Conservation (phyloP, 1,140 invertebrate species). For the Cotesia glomerata region DNA sequence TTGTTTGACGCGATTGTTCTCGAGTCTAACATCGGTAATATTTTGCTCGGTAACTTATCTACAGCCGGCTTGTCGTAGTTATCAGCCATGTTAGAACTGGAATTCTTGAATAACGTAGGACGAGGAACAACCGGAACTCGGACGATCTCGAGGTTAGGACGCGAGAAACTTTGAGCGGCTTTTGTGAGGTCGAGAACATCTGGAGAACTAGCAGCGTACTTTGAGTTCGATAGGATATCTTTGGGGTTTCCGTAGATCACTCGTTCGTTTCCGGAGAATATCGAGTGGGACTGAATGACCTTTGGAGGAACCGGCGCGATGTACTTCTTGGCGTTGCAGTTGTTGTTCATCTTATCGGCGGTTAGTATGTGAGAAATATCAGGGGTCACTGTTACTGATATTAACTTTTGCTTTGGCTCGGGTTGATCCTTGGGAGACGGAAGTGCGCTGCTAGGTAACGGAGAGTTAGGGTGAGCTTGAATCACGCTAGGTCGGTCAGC, state of each 20-base stretch:
- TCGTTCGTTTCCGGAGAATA: slow-evolving; percentile 69
- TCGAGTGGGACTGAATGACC: slow-evolving; percentile 70
- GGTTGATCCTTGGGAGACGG: slow-evolving; percentile 46
- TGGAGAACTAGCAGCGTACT: slow-evolving; percentile 36
- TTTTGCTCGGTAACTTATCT: slow-evolving; percentile 36
- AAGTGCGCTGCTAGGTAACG: slow-evolving; percentile 40
- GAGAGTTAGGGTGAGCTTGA: slow-evolving; percentile 26
- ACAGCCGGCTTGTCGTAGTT: background rate
- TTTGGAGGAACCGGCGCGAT: slow-evolving; percentile 60
- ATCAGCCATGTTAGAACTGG: slow-evolving; percentile 23
- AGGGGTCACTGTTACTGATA: slow-evolving; percentile 65
- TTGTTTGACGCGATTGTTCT: slow-evolving; percentile 59
- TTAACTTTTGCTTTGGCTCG: slow-evolving; percentile 48
- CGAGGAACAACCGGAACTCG: slow-evolving; percentile 58
- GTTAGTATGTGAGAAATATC: slow-evolving; percentile 64
- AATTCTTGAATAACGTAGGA: slow-evolving; percentile 40
- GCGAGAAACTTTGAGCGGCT: slow-evolving; percentile 39
- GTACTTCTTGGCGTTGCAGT: slow-evolving; percentile 35
- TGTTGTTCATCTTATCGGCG: slow-evolving; percentile 39
- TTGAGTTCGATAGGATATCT: slow-evolving; percentile 66
- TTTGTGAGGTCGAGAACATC: slow-evolving; percentile 55
- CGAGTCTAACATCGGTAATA: slow-evolving; percentile 53
- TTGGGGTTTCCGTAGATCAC: slow-evolving; percentile 76
- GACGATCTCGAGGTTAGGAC: slow-evolving; percentile 60
- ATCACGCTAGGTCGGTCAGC: slow-evolving; percentile 51